These are phyloP conservation scores for Eremobia ochroleuca DNA, from an alignment of 2,888 invertebrate genomes.

Conservation along the genomic window DNA sequence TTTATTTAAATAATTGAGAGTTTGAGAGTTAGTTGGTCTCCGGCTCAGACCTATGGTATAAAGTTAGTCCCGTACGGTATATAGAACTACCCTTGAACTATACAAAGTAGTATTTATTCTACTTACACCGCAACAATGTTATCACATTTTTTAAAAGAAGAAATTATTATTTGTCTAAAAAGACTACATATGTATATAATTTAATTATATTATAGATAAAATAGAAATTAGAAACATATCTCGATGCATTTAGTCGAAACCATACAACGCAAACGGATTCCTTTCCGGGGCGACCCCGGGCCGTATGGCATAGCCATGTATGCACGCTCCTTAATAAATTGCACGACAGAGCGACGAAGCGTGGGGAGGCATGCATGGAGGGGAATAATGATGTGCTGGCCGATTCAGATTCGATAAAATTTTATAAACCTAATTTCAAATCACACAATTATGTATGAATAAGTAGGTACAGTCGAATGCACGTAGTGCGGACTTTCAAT, in stretches of 20 bases:
- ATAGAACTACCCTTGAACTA: too few species aligned
- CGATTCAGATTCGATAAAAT: neutral
- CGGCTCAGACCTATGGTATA: too few species aligned
- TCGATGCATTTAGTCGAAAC: neutral
- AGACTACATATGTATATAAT: too few species aligned
- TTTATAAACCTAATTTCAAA: neutral
- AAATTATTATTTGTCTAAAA: neutral
- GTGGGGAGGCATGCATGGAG: too few species aligned
- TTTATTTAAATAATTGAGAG: too few species aligned
- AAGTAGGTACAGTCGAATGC: neutral
- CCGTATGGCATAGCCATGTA: neutral
- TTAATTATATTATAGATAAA: neutral
- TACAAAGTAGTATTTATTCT: too few species aligned
- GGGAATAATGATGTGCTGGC: neutral
- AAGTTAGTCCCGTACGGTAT: too few species aligned
- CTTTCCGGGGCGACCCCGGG: neutral
- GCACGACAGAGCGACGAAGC: constrained; percentile 8
- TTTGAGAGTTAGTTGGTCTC: too few species aligned
- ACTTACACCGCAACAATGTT: too few species aligned
- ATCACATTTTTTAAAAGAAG: too few species aligned
- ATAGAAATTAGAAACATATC: neutral
- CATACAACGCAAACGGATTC: neutral
- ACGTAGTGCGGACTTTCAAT: neutral
- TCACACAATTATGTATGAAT: neutral
- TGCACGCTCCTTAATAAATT: constrained; percentile 19